A percentile compares a stretch with the other conserved stretches of the same genome.
These are phyloP conservation scores for Cheilosia scutellata DNA, from an alignment of 2,888 invertebrate genomes.

Conservation along the genomic window DNA sequence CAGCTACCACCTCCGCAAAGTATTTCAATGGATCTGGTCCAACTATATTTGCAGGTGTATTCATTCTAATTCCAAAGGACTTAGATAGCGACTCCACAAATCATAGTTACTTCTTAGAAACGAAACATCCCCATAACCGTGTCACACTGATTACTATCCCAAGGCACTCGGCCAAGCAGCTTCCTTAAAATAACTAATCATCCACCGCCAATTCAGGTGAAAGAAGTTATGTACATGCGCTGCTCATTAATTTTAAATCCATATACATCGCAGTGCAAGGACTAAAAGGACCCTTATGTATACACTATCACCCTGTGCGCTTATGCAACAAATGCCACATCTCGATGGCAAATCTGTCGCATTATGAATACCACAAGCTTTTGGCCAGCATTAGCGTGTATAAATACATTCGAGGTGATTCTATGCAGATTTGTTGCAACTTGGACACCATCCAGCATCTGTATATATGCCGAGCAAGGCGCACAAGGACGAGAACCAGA, in stretches of 20 bases:
- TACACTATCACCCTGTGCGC: slow-evolving; percentile 5
- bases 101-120: slow-evolving; percentile 33
- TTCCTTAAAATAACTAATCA: slow-evolving; percentile 44
- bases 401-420: slow-evolving; percentile 33
- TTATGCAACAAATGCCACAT: slow-evolving; percentile 62
- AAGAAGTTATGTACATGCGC: slow-evolving; percentile 6
- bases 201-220: slow-evolving; percentile 14
- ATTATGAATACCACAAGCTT: slow-evolving; percentile 67
- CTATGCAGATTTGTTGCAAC: slow-evolving; percentile 57
- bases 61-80: slow-evolving; percentile 32
- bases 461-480: not conserved
- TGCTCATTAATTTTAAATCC: slow-evolving; percentile 71
- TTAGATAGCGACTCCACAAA: not conserved
- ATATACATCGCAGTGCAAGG: slow-evolving; percentile 10
- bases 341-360: slow-evolving; percentile 59
- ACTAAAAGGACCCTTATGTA: slow-evolving; percentile 22
- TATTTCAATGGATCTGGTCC: slow-evolving; percentile 20
- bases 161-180: slow-evolving; percentile 61
- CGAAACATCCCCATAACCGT: slow-evolving; percentile 46
- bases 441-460: slow-evolving; percentile 58
- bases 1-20: too few species aligned
- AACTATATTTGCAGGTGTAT: slow-evolving; percentile 31
- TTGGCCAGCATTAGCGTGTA: slow-evolving; percentile 34
- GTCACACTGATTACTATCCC: slow-evolving; percentile 69
- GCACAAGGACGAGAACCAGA: slow-evolving; percentile 38